Conservation (phyloP, 37 sponge, comb jelly and placozoan genomes). For the Cliona cf. orientalis region DNA sequence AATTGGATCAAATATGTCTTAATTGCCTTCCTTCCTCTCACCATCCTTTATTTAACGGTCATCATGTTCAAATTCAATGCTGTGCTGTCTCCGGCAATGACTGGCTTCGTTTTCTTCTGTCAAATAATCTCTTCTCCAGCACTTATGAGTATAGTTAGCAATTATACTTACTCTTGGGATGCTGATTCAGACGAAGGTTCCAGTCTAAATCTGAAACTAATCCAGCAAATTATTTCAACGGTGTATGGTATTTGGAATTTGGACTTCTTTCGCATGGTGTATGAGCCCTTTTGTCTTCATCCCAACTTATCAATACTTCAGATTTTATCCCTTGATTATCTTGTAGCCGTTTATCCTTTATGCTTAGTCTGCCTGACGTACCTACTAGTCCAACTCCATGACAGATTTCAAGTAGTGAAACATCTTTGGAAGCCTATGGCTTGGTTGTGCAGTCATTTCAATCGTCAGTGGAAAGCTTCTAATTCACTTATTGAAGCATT, state of each 20-base stretch:
- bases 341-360: slow-evolving; percentile 20
- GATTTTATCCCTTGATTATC: not conserved
- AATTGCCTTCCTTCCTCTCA: no score
- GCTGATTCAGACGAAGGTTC: no score
- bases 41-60: no score
- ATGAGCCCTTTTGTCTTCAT: slow-evolving; percentile 21
- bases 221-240: no score
- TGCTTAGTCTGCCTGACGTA: not conserved
- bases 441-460: not conserved
- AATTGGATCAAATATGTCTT: no score
- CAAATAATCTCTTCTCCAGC: no score
- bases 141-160: no score
- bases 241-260: slow-evolving; percentile 23
- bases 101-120: no score
- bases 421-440: not conserved
- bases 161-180: no score
- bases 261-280: slow-evolving; percentile 14
- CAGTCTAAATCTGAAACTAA: no score
- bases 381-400: slow-evolving; percentile 8
- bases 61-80: no score
- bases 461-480: not conserved
- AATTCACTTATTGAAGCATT: not conserved
- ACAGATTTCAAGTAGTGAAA: not conserved
- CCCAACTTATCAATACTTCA: not conserved
- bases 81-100: no score